phyloP scores from a whole-genome alignment of 1,140 invertebrate genomes.

The Neuroterus valhalla region DNA sequence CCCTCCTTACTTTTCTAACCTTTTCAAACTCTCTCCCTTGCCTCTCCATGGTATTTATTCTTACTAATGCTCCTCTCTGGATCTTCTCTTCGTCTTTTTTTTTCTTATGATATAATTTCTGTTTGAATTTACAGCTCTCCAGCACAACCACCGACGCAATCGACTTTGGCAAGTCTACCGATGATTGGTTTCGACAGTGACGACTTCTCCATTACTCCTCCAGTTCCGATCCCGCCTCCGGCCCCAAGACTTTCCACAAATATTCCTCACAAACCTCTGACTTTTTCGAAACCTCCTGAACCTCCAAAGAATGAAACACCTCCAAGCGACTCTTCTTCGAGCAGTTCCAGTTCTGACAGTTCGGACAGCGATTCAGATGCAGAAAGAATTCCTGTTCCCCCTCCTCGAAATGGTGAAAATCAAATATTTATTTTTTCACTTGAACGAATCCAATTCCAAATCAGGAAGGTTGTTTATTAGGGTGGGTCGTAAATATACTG shows the following conservation, averaged over 20 bases:
- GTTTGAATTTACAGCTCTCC: conserved; percentile 69
- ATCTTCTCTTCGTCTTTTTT: too few relatives aligned
- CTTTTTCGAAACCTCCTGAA: conserved; percentile 40
- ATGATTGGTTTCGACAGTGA: conserved; percentile 84
- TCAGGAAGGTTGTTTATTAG: too few relatives aligned
- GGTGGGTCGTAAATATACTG: too few relatives aligned
- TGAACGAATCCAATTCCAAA: too few relatives aligned
- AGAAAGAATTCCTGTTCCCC: conserved; percentile 53
- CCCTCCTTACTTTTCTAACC: too few relatives aligned
- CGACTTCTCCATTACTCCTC: conserved; percentile 62
- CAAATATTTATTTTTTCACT: conserved; percentile 30
- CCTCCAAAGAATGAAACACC: conserved; percentile 50
- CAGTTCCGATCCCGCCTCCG: conserved; percentile 46
- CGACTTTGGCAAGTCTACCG: conserved; percentile 82
- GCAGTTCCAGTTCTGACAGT: conserved; percentile 68
- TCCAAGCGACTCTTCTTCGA: conserved; percentile 68
- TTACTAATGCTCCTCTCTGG: too few relatives aligned
- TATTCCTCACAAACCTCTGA: conserved; percentile 47
- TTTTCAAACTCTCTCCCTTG: too few relatives aligned
- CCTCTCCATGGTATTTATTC: too few relatives aligned
- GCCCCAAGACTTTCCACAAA: conserved; percentile 46
- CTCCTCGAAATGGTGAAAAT: conserved; percentile 50
- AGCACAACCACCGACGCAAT: conserved; percentile 77
- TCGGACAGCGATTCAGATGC: conserved; percentile 68
- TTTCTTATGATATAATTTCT: conserved; percentile 41